These are phyloP conservation scores for Hirtodrosophila trivittata DNA, from an alignment of 2,888 invertebrate species.

Conservation along the genomic window DNA sequence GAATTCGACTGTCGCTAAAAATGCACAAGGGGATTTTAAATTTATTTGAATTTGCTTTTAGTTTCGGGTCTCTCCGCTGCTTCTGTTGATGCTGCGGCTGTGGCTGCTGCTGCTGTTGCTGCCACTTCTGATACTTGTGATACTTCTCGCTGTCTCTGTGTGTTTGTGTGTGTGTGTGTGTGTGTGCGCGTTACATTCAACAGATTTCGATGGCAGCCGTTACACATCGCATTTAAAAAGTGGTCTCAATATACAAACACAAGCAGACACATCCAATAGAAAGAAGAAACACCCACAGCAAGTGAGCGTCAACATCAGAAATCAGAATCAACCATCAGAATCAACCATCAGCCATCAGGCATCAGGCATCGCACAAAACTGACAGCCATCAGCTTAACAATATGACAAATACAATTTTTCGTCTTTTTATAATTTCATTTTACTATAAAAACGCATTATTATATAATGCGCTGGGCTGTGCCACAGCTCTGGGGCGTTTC, in stretches of 20 bases:
- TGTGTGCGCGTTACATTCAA: constrained; percentile 61
- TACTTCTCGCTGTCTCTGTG: constrained; percentile 1
- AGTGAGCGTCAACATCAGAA: constrained; percentile 35
- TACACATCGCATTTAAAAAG: constrained; percentile 74
- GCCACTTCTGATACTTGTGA: neutral
- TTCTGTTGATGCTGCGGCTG: neutral
- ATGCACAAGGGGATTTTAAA: constrained; percentile 78
- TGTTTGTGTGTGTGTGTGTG: constrained; percentile 21
- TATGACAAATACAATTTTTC: constrained; percentile 80
- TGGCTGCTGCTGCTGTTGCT: constrained; percentile 4
- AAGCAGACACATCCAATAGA: constrained; percentile 17
- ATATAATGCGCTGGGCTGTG: constrained; percentile 69
- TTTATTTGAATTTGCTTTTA: constrained; percentile 81
- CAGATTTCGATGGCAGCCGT: constrained; percentile 78
- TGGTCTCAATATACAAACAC: constrained; percentile 67
- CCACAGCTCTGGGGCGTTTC: constrained; percentile 15
- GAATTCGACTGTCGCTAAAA: constrained; percentile 68
- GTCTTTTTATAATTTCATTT: constrained; percentile 70
- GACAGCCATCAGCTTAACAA: constrained; percentile 77
- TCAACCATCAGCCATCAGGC: neutral
- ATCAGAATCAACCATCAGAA: neutral
- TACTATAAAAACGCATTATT: constrained; percentile 73
- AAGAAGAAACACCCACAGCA: constrained; percentile 4
- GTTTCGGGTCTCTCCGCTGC: constrained; percentile 51
- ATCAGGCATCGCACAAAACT: constrained; percentile 39